Evolutionary conservation across 2,113 vertebrate genomes (phyloP).

Genomic region (Pelecanoides urinatrix): DNA sequence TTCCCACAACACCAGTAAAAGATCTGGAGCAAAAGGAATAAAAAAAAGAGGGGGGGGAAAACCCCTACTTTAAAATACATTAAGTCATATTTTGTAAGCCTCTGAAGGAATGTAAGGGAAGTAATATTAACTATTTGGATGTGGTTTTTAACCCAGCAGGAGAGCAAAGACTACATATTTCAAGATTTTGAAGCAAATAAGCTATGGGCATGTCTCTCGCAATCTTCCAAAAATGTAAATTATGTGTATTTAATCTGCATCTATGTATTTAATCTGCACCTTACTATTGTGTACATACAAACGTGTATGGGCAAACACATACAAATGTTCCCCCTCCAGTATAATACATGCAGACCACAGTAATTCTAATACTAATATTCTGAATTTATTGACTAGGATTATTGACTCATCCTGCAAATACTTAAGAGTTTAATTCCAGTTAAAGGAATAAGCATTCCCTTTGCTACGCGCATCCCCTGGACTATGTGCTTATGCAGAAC

Average conservation of each 20-base stretch:
- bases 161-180: background rate
- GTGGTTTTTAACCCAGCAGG: background rate
- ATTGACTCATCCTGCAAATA: background rate
- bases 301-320: background rate
- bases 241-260: background rate
- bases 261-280: background rate
- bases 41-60: background rate
- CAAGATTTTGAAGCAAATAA: constrained; percentile 2
- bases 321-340: background rate
- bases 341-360: background rate
- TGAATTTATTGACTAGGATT: background rate
- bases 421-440: background rate
- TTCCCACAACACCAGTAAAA: background rate
- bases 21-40: background rate
- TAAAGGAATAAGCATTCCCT: background rate
- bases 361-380: background rate
- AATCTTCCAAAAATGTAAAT: background rate
- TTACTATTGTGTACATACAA: background rate
- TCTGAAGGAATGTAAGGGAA: constrained; percentile 26
- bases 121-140: constrained; percentile 21
- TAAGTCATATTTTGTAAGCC: background rate
- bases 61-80: background rate
- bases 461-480: background rate
- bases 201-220: background rate
- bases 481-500: accelerated